Evolutionary conservation across 1,140 invertebrate genomes (phyloP).

Genomic region (Drosophila equinoxialis): DNA sequence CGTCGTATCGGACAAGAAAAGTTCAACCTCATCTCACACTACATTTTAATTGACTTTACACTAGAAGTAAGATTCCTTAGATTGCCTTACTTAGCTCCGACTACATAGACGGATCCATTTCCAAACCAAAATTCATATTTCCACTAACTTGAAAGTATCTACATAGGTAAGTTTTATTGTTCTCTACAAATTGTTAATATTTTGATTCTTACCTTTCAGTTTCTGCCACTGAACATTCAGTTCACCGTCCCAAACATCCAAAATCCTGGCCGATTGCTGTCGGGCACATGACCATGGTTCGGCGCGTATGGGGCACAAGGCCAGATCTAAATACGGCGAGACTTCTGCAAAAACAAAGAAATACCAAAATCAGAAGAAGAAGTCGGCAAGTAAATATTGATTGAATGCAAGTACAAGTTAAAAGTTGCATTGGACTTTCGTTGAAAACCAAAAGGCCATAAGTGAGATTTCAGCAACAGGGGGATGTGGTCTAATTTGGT

Average conservation of each 20-base stretch:
- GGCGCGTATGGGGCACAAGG: constrained; percentile 70
- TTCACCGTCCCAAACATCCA: constrained; percentile 74
- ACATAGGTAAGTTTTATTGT: too few relatives aligned
- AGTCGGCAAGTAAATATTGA: constrained; percentile 22
- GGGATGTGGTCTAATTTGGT: constrained; percentile 69
- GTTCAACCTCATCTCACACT: too few relatives aligned
- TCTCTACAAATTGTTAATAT: too few relatives aligned
- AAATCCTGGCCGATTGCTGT: constrained; percentile 67
- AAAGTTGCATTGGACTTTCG: constrained; percentile 32
- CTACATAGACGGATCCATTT: too few relatives aligned
- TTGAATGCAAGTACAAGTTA: constrained; percentile 16
- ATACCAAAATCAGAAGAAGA: constrained; percentile 10
- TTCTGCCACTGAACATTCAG: constrained; percentile 75
- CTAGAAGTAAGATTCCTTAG: too few relatives aligned
- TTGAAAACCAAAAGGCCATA: not conserved
- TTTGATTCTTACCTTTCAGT: constrained; percentile 63
- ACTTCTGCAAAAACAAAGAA: constrained; percentile 59
- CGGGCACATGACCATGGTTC: constrained; percentile 79
- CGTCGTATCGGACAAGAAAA: too few relatives aligned
- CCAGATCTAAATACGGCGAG: constrained; percentile 76
- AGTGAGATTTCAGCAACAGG: constrained; percentile 24
- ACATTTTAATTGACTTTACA: too few relatives aligned
- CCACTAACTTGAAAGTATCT: too few relatives aligned
- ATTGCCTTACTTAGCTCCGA: too few relatives aligned
- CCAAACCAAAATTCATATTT: too few relatives aligned